phyloP scores from a whole-genome alignment of 1,140 invertebrate genomes.

The Heliconius nattereri region DNA sequence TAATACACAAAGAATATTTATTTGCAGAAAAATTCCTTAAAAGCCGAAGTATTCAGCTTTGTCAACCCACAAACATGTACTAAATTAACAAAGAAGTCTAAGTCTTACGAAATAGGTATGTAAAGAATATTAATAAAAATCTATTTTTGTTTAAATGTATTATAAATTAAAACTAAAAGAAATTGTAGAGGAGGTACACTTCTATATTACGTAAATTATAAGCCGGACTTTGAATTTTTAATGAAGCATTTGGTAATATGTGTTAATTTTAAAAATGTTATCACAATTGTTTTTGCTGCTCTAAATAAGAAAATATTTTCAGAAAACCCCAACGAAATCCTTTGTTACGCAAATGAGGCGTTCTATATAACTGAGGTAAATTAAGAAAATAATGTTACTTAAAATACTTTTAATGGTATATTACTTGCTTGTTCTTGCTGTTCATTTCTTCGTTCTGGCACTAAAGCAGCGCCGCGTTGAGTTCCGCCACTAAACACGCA shows the following conservation, averaged over 20 bases:
- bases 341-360: constrained; percentile 50
- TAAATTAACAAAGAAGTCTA: constrained; percentile 38
- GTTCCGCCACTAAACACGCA: no score
- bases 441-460: no score
- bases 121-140: not conserved
- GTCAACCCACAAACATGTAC: constrained; percentile 46
- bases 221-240: not conserved
- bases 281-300: not conserved
- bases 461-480: no score
- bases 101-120: constrained; percentile 45
- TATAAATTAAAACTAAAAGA: not conserved
- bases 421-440: no score
- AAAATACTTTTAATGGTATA: not conserved
- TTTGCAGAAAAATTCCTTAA: constrained; percentile 49
- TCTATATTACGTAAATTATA: not conserved
- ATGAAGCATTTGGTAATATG: not conserved
- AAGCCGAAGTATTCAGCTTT: constrained; percentile 44
- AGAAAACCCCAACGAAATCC: constrained; percentile 44
- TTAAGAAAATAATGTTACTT: not conserved
- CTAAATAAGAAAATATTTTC: constrained; percentile 15
- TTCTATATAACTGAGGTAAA: constrained; percentile 49
- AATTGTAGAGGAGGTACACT: not conserved
- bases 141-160: not conserved
- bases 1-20: no score
- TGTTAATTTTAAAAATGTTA: not conserved